A percentile compares a stretch with the other conserved stretches of the same genome.
phyloP scores from a whole-genome alignment of 1,140 invertebrate species.

The Chionoecetes opilio region DNA sequence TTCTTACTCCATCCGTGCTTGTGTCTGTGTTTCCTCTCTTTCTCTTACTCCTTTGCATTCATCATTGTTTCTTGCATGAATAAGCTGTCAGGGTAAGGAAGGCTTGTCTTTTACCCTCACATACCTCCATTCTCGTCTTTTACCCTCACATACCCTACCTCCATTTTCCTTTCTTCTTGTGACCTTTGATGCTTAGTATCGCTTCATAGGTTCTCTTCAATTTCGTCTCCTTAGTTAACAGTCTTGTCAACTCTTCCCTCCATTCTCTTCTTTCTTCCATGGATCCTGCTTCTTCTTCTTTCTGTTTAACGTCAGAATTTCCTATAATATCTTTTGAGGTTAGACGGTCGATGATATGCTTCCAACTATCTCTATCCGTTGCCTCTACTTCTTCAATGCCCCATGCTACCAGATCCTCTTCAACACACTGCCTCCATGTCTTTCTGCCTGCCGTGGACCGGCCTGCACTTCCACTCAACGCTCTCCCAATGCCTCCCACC shows the following conservation, averaged over 20 bases:
- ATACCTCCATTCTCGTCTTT: neutral
- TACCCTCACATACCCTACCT: neutral
- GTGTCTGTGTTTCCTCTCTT: neutral
- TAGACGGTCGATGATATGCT: too few species aligned
- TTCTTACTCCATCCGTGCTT: slow-evolving; percentile 5
- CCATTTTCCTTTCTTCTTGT: neutral
- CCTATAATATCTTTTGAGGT: neutral
- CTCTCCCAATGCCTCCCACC: too few species aligned
- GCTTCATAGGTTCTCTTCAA: neutral
- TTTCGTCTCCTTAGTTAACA: too few species aligned
- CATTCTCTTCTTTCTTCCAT: neutral
- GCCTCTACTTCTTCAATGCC: too few species aligned
- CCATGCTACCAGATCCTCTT: too few species aligned
- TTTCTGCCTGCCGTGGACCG: too few species aligned
- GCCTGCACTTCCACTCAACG: too few species aligned
- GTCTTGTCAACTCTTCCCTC: neutral
- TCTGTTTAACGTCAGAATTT: neutral
- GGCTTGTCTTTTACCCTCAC: neutral
- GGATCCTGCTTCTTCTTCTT: neutral
- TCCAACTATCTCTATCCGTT: too few species aligned
- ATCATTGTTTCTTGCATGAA: neutral
- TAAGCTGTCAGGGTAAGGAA: neutral
- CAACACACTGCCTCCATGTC: too few species aligned
- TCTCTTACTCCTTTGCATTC: neutral
- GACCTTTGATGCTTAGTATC: neutral